A percentile compares a stretch with the other conserved stretches of the same genome.
Evolutionary conservation across 2,888 invertebrate species (phyloP).

Genomic region (Halocaridina rubra): DNA sequence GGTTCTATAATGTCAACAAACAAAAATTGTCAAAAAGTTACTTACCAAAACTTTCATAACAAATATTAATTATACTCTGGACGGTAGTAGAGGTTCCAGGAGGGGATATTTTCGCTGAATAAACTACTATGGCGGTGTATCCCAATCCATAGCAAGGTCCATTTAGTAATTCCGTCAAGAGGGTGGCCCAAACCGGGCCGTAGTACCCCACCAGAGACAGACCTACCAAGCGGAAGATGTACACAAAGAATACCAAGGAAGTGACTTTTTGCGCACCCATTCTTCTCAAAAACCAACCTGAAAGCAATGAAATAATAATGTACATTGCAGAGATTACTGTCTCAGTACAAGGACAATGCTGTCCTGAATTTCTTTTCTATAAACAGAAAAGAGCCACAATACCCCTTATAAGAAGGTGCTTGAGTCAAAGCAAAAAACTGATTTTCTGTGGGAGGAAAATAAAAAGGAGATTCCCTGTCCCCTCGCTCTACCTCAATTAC

Average conservation of each 20-base stretch:
- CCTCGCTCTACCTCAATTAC: too few species aligned
- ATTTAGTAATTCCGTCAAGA: constrained; percentile 53
- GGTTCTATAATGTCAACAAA: too few species aligned
- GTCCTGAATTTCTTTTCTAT: too few species aligned
- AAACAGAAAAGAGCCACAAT: too few species aligned
- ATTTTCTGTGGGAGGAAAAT: too few species aligned
- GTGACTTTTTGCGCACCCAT: constrained; percentile 32
- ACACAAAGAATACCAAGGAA: constrained; percentile 46
- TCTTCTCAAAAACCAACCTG: constrained; percentile 29
- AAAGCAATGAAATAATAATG: too few species aligned
- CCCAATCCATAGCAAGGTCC: constrained; percentile 61
- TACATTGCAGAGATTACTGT: too few species aligned
- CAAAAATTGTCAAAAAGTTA: too few species aligned
- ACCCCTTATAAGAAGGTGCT: too few species aligned
- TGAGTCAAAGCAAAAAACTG: too few species aligned
- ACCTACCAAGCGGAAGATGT: constrained; percentile 43
- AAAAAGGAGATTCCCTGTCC: too few species aligned
- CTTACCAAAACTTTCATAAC: constrained; percentile 54
- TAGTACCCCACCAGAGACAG: constrained; percentile 34
- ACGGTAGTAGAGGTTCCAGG: constrained; percentile 54
- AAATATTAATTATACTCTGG: constrained; percentile 55
- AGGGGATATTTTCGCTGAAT: constrained; percentile 37
- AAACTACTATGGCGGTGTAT: constrained; percentile 50
- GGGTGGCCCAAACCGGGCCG: constrained; percentile 52
- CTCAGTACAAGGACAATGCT: too few species aligned